A percentile compares a stretch with the other conserved stretches of the same genome.
Conservation (phyloP, 2,797 vertebrate species). For the Phrynocephalus vlangalii region DNA sequence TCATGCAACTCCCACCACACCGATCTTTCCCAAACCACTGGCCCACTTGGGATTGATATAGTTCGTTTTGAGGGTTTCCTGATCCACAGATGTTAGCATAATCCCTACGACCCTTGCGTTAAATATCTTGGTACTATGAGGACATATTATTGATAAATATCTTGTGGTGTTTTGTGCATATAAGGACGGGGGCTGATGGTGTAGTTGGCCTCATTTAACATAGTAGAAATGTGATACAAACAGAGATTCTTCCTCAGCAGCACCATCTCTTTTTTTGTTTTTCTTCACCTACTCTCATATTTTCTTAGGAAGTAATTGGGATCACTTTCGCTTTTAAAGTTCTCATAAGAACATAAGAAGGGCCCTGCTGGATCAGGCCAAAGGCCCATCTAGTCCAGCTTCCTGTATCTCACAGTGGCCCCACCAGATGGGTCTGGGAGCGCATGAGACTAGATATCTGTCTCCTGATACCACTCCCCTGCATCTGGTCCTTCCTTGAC, state of each 20-base stretch:
- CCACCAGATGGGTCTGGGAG: too few species aligned
- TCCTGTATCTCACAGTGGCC: too few species aligned
- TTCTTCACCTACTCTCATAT: not conserved
- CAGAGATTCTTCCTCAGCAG: not conserved
- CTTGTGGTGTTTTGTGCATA: too few species aligned
- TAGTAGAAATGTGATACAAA: not conserved
- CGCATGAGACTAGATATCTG: too few species aligned
- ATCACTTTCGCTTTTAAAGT: conserved; percentile 1
- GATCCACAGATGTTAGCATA: not conserved
- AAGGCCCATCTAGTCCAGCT: too few species aligned
- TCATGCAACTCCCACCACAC: too few species aligned
- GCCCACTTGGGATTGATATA: not conserved
- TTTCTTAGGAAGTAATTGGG: not conserved
- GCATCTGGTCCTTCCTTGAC: conserved; percentile 41
- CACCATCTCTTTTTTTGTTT: not conserved
- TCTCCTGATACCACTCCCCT: too few species aligned
- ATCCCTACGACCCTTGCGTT: not conserved
- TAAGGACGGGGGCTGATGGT: not conserved
- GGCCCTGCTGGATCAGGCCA: too few species aligned
- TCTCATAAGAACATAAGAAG: too few species aligned
- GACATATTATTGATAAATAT: not conserved
- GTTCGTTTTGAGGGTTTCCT: not conserved
- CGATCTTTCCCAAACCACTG: not conserved
- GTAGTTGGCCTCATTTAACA: not conserved
- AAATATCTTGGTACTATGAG: not conserved